These are phyloP conservation scores for Eupithecia tripunctaria DNA, from an alignment of 2,888 invertebrate genomes.

Conservation along the genomic window DNA sequence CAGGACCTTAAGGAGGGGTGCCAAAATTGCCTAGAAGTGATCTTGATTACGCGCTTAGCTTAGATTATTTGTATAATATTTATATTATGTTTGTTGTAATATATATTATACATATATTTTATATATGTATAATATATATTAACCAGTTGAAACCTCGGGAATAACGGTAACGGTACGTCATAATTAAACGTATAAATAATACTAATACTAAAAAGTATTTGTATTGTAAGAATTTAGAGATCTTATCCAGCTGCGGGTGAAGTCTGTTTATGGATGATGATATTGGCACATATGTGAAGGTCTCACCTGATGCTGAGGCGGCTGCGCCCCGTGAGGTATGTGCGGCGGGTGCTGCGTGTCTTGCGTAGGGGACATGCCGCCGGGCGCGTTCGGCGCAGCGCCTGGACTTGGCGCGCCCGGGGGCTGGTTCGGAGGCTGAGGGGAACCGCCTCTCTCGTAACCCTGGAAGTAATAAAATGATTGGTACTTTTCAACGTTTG, in stretches of 20 bases:
- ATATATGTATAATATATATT: too few relatives aligned
- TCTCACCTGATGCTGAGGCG: constrained; percentile 71
- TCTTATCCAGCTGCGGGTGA: not conserved
- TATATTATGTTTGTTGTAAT: too few relatives aligned
- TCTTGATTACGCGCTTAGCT: not conserved
- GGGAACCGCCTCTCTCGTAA: constrained; percentile 79
- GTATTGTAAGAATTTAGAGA: not conserved
- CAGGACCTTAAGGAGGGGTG: not conserved
- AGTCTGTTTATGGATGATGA: not conserved
- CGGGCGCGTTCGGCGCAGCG: constrained; percentile 70
- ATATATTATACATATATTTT: too few relatives aligned
- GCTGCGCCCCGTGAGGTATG: constrained; percentile 74
- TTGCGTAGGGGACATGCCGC: constrained; percentile 77
- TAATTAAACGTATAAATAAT: too few relatives aligned
- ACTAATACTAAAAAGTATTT: too few relatives aligned
- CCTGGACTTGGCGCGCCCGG: constrained; percentile 80
- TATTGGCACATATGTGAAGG: not conserved
- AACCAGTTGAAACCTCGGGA: too few relatives aligned
- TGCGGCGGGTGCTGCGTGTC: constrained; percentile 80
- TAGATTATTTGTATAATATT: too few relatives aligned
- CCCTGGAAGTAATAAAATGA: constrained; percentile 55
- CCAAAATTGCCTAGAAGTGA: not conserved
- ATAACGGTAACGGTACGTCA: too few relatives aligned
- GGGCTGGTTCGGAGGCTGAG: constrained; percentile 75
- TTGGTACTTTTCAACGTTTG: not conserved